Evolutionary conservation across 2,888 invertebrate genomes (phyloP).

Genomic region (Smittia aterrima): DNA sequence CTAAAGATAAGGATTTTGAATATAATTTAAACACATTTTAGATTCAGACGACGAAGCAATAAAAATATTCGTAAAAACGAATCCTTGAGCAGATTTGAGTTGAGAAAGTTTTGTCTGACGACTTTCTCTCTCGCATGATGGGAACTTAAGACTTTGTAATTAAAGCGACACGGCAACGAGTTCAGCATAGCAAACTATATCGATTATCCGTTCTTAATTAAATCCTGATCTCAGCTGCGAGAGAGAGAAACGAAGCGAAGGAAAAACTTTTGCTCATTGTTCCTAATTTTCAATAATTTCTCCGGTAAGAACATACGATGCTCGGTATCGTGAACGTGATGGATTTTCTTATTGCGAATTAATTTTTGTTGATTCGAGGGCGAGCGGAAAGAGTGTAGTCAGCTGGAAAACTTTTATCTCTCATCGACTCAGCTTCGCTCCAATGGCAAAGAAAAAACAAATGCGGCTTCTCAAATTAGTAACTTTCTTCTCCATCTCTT

Average conservation of each 20-base stretch:
- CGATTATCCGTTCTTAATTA: conserved; percentile 15
- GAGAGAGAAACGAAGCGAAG: background rate
- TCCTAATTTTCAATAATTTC: conserved; percentile 26
- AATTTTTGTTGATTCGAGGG: conserved; percentile 30
- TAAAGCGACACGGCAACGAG: background rate
- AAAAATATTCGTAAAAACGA: conserved; percentile 15
- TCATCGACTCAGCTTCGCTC: background rate
- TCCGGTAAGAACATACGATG: conserved; percentile 6
- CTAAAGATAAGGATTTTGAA: conserved; percentile 28
- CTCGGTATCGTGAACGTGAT: conserved; percentile 28
- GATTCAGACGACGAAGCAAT: conserved; percentile 18
- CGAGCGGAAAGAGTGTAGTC: conserved; percentile 24
- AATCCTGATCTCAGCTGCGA: conserved; percentile 9
- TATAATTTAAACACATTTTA: background rate
- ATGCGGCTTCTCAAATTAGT: conserved; percentile 24
- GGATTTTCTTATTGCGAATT: conserved; percentile 31
- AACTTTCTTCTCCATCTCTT: background rate
- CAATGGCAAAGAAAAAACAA: conserved; percentile 7
- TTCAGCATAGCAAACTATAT: background rate
- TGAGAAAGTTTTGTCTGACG: background rate
- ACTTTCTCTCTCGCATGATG: background rate
- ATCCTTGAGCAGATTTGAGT: background rate
- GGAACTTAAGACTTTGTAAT: background rate
- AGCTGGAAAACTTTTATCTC: conserved; percentile 39
- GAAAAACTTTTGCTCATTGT: conserved; percentile 2